Evolutionary conservation across 2,797 vertebrate genomes (phyloP).

Genomic region (Muscicapa striata): DNA sequence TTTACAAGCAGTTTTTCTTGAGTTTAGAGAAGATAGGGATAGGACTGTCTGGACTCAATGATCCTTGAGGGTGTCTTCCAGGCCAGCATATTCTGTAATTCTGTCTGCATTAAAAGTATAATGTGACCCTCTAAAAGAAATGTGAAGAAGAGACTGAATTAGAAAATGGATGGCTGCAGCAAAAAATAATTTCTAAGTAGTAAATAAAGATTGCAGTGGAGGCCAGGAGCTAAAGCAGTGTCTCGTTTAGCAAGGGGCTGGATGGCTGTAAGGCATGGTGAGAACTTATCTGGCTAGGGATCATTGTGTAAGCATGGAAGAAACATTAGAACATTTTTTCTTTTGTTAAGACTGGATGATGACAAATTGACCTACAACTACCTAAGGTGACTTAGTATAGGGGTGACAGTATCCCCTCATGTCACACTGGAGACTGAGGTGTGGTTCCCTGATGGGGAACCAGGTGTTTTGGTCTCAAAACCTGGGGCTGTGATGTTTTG

Average conservation of each 20-base stretch:
- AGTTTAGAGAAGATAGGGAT: neutral
- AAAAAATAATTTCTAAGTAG: neutral
- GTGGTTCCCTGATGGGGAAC: rapidly evolving
- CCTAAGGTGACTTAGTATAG: neutral
- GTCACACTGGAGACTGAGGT: neutral
- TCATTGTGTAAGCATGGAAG: neutral
- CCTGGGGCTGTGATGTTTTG: neutral
- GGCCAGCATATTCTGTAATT: neutral
- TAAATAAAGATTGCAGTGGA: neutral
- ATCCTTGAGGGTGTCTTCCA: neutral
- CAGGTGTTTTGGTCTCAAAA: neutral
- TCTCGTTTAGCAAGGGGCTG: neutral
- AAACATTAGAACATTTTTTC: neutral
- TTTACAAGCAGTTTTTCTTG: neutral
- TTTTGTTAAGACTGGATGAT: neutral
- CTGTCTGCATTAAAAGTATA: neutral
- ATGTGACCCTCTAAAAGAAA: neutral
- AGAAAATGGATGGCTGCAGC: neutral
- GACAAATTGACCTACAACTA: neutral
- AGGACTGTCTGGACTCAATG: neutral
- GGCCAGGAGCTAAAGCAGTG: neutral
- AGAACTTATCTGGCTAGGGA: neutral
- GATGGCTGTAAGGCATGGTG: neutral
- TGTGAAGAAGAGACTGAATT: neutral
- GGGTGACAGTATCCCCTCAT: neutral